phyloP scores from a whole-genome alignment of 2,888 invertebrate species.

The Cheilosia vernalis region DNA sequence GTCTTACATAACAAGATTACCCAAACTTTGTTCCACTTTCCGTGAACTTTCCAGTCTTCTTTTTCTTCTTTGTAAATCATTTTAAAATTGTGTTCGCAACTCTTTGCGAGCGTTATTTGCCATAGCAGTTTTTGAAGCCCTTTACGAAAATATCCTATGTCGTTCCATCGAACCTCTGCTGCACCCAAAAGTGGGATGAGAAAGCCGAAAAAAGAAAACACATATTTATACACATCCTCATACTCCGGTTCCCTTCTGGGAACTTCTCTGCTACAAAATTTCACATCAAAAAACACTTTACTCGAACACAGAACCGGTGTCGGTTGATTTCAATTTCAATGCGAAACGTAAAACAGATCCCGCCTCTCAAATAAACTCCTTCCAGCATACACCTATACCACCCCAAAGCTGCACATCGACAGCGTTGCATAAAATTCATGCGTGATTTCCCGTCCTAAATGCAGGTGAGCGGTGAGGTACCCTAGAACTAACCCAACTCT shows the following conservation, averaged over 20 bases:
- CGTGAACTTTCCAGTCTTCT: neutral
- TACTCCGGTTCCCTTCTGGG: constrained; percentile 6
- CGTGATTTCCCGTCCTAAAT: constrained; percentile 59
- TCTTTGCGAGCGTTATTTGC: neutral
- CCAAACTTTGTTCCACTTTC: neutral
- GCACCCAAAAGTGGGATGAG: constrained; percentile 1
- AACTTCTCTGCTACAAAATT: constrained; percentile 51
- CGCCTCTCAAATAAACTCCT: constrained; percentile 24
- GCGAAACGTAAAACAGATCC: constrained; percentile 9
- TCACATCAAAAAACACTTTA: constrained; percentile 59
- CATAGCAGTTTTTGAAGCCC: too few relatives aligned
- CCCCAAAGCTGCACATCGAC: neutral
- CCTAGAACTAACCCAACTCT: constrained; percentile 5
- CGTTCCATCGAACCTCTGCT: constrained; percentile 3
- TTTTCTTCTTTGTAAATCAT: neutral
- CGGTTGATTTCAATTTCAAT: constrained; percentile 16
- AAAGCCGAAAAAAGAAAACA: constrained; percentile 1
- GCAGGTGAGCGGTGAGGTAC: constrained; percentile 26
- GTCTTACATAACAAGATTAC: too few relatives aligned
- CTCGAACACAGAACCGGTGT: constrained; percentile 30
- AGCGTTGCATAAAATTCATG: constrained; percentile 67
- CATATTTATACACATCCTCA: neutral
- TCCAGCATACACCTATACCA: neutral
- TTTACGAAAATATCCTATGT: too few relatives aligned
- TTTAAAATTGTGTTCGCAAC: constrained; percentile 8